Percentiles rank a stretch among this genome's conserved stretches.
Conservation (phyloP, 2,888 invertebrate species). For the Oxytorus armatus region DNA sequence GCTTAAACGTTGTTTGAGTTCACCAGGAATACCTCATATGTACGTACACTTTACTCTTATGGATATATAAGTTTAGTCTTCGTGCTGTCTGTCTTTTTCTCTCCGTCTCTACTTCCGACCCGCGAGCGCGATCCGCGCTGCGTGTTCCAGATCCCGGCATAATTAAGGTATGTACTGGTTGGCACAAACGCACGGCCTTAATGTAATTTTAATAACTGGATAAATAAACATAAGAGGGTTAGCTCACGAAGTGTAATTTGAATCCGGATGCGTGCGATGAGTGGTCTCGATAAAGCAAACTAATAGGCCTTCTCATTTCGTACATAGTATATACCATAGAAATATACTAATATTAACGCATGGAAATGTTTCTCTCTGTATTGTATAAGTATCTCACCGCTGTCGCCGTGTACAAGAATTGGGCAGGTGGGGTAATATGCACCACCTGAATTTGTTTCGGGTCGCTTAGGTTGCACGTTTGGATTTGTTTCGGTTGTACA, state of each 20-base stretch:
- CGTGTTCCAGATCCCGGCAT: slow-evolving; percentile 72
- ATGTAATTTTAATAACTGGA: slow-evolving; percentile 85
- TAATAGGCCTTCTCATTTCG: slow-evolving; percentile 73
- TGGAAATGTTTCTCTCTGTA: no score
- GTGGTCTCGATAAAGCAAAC: slow-evolving; percentile 82
- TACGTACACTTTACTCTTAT: slow-evolving; percentile 6
- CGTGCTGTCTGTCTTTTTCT: slow-evolving; percentile 50
- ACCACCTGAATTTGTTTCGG: no score
- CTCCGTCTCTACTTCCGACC: slow-evolving; percentile 45
- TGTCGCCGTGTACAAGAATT: background rate
- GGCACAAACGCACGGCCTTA: slow-evolving; percentile 80
- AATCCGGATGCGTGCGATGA: slow-evolving; percentile 84
- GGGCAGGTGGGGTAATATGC: no score
- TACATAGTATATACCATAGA: slow-evolving; percentile 46
- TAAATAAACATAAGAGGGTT: slow-evolving; percentile 84
- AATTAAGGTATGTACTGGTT: slow-evolving; percentile 69
- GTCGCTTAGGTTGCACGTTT: no score
- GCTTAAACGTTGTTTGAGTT: no score
- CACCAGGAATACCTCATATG: no score
- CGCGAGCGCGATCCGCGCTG: slow-evolving; percentile 54
- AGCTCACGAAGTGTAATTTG: slow-evolving; percentile 82
- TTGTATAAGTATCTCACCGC: slow-evolving; percentile 8
- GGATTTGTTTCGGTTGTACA: no score
- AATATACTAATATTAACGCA: slow-evolving; percentile 44
- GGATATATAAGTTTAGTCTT: slow-evolving; percentile 15